Conservation (phyloP, 2,888 invertebrate species). For the Netelia fuscicornis region DNA sequence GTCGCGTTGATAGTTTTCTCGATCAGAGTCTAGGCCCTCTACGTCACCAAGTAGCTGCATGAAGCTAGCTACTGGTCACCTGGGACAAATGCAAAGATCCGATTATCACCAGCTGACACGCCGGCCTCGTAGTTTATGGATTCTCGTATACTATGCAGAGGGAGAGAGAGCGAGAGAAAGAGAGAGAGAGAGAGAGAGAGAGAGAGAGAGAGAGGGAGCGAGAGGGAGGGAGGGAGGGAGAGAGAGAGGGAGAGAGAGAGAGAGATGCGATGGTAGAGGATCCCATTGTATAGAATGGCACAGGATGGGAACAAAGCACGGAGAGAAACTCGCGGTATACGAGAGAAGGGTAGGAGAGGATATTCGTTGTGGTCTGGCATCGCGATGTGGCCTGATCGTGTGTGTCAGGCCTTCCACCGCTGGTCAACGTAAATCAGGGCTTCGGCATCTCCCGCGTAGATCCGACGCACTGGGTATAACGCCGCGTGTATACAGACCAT, state of each 20-base stretch:
- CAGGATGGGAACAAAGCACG: slow-evolving; percentile 26
- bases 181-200: not conserved
- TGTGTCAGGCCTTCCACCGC: slow-evolving; percentile 40
- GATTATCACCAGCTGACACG: slow-evolving; percentile 21
- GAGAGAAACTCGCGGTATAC: slow-evolving; percentile 30
- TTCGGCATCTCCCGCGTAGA: slow-evolving; percentile 43
- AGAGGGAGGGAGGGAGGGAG: not conserved
- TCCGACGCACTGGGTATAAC: slow-evolving; percentile 41
- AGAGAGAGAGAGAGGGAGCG: no score
- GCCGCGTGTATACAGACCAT: slow-evolving; percentile 19
- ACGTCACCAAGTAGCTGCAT: not conserved
- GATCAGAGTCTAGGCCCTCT: not conserved
- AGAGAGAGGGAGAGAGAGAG: no score
- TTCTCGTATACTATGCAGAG: slow-evolving; percentile 11
- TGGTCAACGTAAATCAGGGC: slow-evolving; percentile 55
- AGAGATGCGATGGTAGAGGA: slow-evolving; percentile 7
- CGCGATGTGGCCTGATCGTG: slow-evolving; percentile 49
- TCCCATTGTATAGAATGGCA: slow-evolving; percentile 15
- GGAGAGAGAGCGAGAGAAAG: no score
- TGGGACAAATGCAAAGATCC: slow-evolving; percentile 40
- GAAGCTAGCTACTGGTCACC: not conserved
- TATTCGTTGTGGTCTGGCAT: slow-evolving; percentile 49
- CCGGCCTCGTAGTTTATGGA: slow-evolving; percentile 32
- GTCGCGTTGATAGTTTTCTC: no score
- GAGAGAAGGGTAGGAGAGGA: slow-evolving; percentile 35